Evolutionary conservation across 2,113 vertebrate species (phyloP).

Genomic region (Harpagus bidentatus): DNA sequence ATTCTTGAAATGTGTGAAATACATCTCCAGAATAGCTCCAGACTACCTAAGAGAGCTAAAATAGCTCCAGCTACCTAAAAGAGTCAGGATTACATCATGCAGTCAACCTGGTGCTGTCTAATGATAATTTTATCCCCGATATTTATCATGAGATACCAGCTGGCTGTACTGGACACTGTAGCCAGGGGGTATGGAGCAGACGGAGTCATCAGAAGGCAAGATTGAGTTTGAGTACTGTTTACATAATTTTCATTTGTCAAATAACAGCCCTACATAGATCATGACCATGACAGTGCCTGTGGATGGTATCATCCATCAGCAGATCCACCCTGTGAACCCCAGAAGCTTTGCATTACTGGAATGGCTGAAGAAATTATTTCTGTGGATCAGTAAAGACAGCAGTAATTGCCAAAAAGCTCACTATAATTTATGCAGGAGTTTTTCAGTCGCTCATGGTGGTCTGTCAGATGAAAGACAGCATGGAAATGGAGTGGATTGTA

Average conservation of each 20-base stretch:
- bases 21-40: neutral
- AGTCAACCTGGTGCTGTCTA: neutral
- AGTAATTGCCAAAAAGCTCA: constrained; percentile 13
- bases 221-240: constrained; percentile 42
- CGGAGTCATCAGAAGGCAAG: constrained; percentile 26
- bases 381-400: neutral
- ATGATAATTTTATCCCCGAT: neutral
- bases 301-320: constrained; percentile 54
- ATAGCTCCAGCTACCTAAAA: neutral
- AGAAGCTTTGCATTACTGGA: constrained; percentile 1
- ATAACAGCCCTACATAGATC: constrained; percentile 44
- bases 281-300: neutral
- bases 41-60: neutral
- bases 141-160: constrained; percentile 47
- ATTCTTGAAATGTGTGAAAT: neutral
- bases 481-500: neutral
- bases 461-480: neutral
- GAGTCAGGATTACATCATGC: neutral
- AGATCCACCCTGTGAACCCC: constrained; percentile 4
- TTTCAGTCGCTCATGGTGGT: neutral
- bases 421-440: neutral
- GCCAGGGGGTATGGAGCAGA: constrained; percentile 12
- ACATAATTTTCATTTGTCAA: constrained; percentile 59
- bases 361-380: constrained; percentile 16
- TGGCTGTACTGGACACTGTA: constrained; percentile 7